Conservation (phyloP, 2,113 vertebrate species). For the Saimiri boliviensis region DNA sequence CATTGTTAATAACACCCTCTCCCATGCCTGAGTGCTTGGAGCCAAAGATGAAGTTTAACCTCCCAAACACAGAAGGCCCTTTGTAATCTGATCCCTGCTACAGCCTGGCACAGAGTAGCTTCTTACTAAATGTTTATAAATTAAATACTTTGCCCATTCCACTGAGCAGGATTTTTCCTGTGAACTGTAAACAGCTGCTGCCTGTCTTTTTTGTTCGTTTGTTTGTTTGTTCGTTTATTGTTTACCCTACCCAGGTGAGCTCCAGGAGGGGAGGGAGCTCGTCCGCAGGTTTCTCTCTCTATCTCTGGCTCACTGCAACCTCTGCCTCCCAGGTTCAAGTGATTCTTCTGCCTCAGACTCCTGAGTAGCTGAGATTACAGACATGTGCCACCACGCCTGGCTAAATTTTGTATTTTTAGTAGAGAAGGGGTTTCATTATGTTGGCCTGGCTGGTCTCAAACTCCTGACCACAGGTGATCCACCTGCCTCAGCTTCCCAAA, state of each 20-base stretch:
- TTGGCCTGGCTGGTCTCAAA: too few relatives aligned
- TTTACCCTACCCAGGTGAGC: not conserved
- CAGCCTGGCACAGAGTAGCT: not conserved
- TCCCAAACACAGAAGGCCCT: not conserved
- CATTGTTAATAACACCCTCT: not conserved
- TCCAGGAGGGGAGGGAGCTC: fast-evolving
- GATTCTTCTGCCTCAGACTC: too few relatives aligned
- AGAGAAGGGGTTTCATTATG: too few relatives aligned
- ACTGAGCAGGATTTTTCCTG: not conserved
- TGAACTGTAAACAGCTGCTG: not conserved
- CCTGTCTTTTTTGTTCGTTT: too few relatives aligned
- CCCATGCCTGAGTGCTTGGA: not conserved
- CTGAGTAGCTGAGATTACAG: too few relatives aligned
- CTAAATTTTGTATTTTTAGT: too few relatives aligned
- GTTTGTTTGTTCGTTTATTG: not conserved
- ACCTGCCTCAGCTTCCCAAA: too few relatives aligned
- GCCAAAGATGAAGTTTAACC: not conserved
- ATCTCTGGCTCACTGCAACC: not conserved
- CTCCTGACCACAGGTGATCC: too few relatives aligned
- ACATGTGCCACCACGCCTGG: too few relatives aligned
- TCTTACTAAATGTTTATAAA: not conserved
- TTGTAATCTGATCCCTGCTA: not conserved
- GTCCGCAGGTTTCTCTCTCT: not conserved
- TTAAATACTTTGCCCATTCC: not conserved
- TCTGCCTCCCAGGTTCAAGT: too few relatives aligned